Conservation (phyloP, 2,888 invertebrate genomes). For the Prostheceraeus crozeri region DNA sequence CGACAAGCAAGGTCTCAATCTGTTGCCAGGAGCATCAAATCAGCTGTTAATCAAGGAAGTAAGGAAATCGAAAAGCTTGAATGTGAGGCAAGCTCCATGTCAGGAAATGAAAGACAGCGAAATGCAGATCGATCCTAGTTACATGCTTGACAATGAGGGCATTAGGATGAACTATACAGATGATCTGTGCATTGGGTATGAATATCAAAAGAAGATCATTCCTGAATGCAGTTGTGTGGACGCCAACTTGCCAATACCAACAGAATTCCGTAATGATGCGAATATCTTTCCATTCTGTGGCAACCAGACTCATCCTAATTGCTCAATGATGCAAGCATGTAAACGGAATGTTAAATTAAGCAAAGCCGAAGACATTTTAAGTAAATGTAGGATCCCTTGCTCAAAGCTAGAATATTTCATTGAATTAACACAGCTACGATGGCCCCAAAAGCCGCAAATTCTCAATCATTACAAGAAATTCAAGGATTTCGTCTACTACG, state of each 20-base stretch:
- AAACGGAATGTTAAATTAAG: background rate
- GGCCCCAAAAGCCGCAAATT: conserved; percentile 31
- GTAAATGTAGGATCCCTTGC: conserved; percentile 5
- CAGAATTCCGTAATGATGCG: background rate
- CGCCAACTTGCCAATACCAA: conserved; percentile 12
- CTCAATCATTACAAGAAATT: conserved; percentile 27
- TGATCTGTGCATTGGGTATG: conserved; percentile 1
- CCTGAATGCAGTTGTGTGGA: conserved; percentile 19
- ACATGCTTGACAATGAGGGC: background rate
- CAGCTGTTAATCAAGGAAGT: conserved; percentile 16
- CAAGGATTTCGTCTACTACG: conserved; percentile 11
- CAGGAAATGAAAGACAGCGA: too few species aligned
- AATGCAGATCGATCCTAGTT: background rate
- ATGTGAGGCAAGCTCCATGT: background rate
- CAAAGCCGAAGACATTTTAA: background rate
- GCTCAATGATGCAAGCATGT: background rate
- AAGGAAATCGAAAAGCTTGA: background rate
- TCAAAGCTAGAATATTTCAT: conserved; percentile 6
- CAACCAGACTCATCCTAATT: conserved; percentile 3
- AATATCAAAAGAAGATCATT: conserved; percentile 5
- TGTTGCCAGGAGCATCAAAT: conserved; percentile 25
- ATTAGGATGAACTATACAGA: conserved; percentile 14
- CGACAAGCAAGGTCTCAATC: conserved; percentile 12
- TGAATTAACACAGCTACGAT: conserved; percentile 27
- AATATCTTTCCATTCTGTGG: conserved; percentile 19